Evolutionary conservation across 2,888 invertebrate genomes (phyloP).

Genomic region (Seladonia tumulorum): DNA sequence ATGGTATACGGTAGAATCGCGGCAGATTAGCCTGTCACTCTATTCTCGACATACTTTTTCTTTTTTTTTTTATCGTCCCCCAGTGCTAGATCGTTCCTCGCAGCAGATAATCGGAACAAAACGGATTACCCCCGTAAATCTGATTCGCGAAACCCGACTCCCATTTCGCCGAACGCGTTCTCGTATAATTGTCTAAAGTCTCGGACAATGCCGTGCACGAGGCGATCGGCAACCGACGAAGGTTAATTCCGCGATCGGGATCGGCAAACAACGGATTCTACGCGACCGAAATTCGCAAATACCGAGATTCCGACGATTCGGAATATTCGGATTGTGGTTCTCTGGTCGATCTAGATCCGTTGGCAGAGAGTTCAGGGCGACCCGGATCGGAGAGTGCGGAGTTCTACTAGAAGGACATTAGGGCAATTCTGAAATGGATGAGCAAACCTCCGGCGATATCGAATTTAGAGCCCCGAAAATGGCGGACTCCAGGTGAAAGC

Average conservation of each 20-base stretch:
- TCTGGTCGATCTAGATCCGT: not conserved
- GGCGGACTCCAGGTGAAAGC: not conserved
- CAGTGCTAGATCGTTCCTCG: not conserved
- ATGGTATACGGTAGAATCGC: not conserved
- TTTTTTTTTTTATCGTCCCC: not conserved
- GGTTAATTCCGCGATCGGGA: not conserved
- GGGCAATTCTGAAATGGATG: not conserved
- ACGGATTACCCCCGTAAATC: not conserved
- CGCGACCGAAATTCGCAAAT: not conserved
- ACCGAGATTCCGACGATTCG: not conserved
- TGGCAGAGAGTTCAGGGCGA: not conserved
- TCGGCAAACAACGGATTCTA: not conserved
- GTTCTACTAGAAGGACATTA: not conserved
- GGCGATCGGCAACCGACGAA: not conserved
- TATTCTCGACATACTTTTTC: not conserved
- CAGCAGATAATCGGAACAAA: not conserved
- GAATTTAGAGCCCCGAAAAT: conserved; percentile 1
- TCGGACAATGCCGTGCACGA: not conserved
- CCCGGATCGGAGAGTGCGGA: not conserved
- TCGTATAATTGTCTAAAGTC: not conserved
- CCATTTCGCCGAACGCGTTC: not conserved
- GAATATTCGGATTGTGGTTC: not conserved
- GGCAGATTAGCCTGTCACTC: not conserved
- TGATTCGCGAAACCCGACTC: not conserved
- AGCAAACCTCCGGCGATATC: not conserved